These are phyloP conservation scores for Natrix natrix DNA, from an alignment of 2,797 vertebrate genomes.

Conservation along the genomic window DNA sequence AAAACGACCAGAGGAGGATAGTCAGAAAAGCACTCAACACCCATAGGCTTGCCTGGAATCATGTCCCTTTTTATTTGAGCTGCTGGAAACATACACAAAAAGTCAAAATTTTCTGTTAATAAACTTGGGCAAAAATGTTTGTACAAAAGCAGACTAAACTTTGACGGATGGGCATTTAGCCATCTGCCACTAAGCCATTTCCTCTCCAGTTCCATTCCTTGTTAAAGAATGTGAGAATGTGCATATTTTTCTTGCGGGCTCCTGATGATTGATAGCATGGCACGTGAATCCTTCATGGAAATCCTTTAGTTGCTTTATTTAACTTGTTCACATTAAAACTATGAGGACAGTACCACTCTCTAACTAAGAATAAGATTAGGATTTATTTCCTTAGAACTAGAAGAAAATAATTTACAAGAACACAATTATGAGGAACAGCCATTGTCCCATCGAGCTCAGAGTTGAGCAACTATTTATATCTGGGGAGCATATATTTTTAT, in stretches of 20 bases:
- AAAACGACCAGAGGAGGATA: conserved; percentile 75
- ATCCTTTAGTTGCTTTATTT: background rate
- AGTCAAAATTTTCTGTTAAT: background rate
- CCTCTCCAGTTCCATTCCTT: background rate
- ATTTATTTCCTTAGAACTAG: background rate
- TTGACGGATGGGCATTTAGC: background rate
- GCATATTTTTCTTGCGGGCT: background rate
- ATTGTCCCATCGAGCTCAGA: background rate
- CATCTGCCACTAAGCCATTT: background rate
- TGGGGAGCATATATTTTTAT: background rate
- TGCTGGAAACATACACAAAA: background rate
- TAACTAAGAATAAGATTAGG: background rate
- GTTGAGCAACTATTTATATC: background rate
- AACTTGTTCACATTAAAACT: background rate
- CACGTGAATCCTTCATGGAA: background rate
- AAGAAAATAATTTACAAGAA: background rate
- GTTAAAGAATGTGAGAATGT: background rate
- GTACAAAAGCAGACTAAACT: background rate
- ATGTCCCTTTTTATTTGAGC: background rate
- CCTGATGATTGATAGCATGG: background rate
- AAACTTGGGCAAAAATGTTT: background rate
- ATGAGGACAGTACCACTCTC: background rate
- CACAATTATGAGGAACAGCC: background rate
- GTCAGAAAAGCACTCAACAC: too few relatives aligned
- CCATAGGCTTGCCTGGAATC: too few relatives aligned